These are phyloP conservation scores for Tenthredo mesomela DNA, from an alignment of 2,888 invertebrate species.

Conservation along the genomic window DNA sequence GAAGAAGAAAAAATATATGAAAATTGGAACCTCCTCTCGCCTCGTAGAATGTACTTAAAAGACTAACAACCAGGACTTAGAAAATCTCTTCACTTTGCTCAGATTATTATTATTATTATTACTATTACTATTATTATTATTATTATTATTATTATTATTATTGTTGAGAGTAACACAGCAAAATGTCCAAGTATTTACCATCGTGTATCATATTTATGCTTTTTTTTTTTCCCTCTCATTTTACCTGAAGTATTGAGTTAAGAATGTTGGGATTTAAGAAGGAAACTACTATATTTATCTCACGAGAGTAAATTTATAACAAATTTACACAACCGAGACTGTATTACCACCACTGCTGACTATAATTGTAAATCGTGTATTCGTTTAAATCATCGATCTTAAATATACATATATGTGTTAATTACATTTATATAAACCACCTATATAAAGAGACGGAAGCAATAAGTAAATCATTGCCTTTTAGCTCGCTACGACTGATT, in stretches of 20 bases:
- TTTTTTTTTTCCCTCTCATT: conserved; percentile 28
- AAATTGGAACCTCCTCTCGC: background rate
- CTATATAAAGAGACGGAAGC: conserved; percentile 46
- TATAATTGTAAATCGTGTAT: conserved; percentile 58
- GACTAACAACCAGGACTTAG: background rate
- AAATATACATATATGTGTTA: background rate
- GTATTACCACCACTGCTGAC: conserved; percentile 32
- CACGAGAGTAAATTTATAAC: background rate
- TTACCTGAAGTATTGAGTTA: conserved; percentile 67
- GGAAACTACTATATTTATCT: background rate
- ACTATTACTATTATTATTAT: background rate
- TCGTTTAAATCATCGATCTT: conserved; percentile 55
- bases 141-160: background rate
- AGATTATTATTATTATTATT: background rate
- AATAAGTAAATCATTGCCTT: conserved; percentile 55
- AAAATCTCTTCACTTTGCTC: background rate
- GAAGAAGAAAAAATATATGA: background rate
- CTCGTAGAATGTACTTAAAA: conserved; percentile 10
- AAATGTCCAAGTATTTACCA: background rate
- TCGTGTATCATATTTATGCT: background rate
- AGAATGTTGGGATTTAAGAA: background rate
- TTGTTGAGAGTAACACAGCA: background rate
- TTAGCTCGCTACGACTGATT: conserved; percentile 59
- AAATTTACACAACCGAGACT: conserved; percentile 43
- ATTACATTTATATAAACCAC: too few relatives aligned